phyloP scores from a whole-genome alignment of 2,113 vertebrate genomes.

The Phrynosoma blainvillii region DNA sequence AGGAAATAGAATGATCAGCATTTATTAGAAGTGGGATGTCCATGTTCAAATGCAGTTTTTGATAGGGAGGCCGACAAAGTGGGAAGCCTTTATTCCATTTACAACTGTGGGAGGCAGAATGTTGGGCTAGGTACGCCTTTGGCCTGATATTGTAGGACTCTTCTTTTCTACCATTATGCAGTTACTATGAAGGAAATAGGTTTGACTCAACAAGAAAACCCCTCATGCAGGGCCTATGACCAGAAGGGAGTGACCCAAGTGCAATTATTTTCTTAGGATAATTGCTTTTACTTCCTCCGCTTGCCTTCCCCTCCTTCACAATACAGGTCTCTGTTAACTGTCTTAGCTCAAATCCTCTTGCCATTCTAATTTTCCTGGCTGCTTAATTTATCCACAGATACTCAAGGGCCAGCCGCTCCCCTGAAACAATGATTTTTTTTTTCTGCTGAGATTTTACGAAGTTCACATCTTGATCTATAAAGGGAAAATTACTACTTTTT shows the following conservation, averaged over 20 bases:
- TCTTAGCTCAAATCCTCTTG: not conserved
- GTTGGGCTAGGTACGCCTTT: not conserved
- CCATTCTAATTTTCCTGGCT: not conserved
- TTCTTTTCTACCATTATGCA: not conserved
- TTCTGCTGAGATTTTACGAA: constrained; percentile 34
- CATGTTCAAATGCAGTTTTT: not conserved
- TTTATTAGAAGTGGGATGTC: no score
- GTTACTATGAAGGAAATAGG: not conserved
- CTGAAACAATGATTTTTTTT: constrained; percentile 35
- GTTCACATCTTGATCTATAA: constrained; percentile 55
- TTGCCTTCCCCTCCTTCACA: not conserved
- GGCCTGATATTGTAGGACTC: not conserved
- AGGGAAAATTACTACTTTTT: constrained; percentile 59
- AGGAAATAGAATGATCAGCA: not conserved
- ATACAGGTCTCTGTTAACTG: not conserved
- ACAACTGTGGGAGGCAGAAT: not conserved
- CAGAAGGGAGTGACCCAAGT: not conserved
- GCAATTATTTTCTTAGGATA: not conserved
- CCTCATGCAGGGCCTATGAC: not conserved
- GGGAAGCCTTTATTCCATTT: no score
- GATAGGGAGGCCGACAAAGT: not conserved
- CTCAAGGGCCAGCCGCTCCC: constrained; percentile 8
- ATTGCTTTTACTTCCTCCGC: not conserved
- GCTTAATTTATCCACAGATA: constrained; percentile 12
- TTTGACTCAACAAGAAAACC: not conserved